Conservation (phyloP, 2,888 invertebrate species). For the Meandrusa payeni region DNA sequence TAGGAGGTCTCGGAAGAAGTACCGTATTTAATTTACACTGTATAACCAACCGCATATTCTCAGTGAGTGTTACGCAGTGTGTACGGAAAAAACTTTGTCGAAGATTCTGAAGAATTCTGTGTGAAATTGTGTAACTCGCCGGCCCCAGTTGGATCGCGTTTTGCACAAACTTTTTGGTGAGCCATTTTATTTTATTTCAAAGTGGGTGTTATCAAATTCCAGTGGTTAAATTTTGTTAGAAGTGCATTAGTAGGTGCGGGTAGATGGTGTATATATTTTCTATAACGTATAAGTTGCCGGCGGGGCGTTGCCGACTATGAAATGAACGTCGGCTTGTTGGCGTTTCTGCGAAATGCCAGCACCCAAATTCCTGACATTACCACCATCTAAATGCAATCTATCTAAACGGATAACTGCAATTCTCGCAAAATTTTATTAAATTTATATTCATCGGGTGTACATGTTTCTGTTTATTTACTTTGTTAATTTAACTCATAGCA, state of each 20-base stretch:
- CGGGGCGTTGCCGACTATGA: constrained; percentile 67
- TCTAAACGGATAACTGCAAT: not conserved
- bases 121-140: constrained; percentile 78
- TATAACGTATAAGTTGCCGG: constrained; percentile 33
- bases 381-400: constrained; percentile 25
- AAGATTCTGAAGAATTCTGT: constrained; percentile 81
- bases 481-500: too few species aligned
- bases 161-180: constrained; percentile 78
- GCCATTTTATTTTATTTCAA: constrained; percentile 39
- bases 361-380: constrained; percentile 50
- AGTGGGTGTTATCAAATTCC: constrained; percentile 23
- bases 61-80: constrained; percentile 81
- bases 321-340: constrained; percentile 43
- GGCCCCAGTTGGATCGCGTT: constrained; percentile 72
- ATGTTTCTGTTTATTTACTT: too few species aligned
- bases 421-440: constrained; percentile 2
- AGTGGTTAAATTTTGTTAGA: constrained; percentile 16
- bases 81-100: constrained; percentile 81
- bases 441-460: too few species aligned
- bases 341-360: constrained; percentile 62
- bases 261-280: constrained; percentile 34
- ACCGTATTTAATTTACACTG: constrained; percentile 77
- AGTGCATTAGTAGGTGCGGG: constrained; percentile 32
- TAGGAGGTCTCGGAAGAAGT: constrained; percentile 79
- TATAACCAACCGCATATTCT: constrained; percentile 77